A percentile compares a stretch with the other conserved stretches of the same genome.
Conservation (phyloP, 23 tunicate genomes). For the Trididemnum miniatum region DNA sequence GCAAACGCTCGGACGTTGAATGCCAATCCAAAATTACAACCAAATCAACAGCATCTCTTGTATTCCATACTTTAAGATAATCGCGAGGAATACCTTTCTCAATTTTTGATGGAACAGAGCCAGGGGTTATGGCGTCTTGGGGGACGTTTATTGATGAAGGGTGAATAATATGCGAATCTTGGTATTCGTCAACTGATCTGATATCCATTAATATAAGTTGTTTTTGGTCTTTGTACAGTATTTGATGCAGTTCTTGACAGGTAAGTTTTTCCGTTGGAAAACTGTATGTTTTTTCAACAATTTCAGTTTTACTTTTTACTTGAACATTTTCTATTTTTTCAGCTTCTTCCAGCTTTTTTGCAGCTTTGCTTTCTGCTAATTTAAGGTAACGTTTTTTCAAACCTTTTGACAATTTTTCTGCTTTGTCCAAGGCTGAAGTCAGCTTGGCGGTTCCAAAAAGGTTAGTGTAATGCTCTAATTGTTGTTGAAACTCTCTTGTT, state of each 20-base stretch:
- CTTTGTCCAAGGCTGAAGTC: conserved; percentile 45
- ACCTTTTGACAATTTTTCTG: conserved; percentile 55
- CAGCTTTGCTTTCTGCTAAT: conserved; percentile 8
- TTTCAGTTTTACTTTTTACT: background rate
- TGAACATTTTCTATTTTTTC: background rate
- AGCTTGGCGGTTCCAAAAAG: conserved; percentile 45
- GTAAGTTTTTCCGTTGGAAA: conserved; percentile 19
- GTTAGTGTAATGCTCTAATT: conserved; percentile 40
- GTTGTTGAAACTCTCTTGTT: conserved; percentile 54
- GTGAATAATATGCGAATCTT: conserved; percentile 56
- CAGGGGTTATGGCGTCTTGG: conserved; percentile 58
- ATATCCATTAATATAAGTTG: conserved; percentile 68
- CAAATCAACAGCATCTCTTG: conserved; percentile 55
- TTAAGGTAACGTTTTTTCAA: conserved; percentile 46
- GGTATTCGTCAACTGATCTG: conserved; percentile 45
- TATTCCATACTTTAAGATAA: conserved; percentile 50
- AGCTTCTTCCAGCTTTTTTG: conserved; percentile 3
- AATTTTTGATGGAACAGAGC: conserved; percentile 57
- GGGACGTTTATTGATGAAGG: conserved; percentile 70
- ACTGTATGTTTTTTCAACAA: background rate
- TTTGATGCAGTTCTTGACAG: conserved; percentile 35
- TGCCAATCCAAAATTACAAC: conserved; percentile 78
- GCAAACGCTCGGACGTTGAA: conserved; percentile 34
- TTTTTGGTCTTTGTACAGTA: conserved; percentile 32
- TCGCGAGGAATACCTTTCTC: conserved; percentile 55